Conservation (phyloP, 2,797 vertebrate species). For the Rallus crepitans region DNA sequence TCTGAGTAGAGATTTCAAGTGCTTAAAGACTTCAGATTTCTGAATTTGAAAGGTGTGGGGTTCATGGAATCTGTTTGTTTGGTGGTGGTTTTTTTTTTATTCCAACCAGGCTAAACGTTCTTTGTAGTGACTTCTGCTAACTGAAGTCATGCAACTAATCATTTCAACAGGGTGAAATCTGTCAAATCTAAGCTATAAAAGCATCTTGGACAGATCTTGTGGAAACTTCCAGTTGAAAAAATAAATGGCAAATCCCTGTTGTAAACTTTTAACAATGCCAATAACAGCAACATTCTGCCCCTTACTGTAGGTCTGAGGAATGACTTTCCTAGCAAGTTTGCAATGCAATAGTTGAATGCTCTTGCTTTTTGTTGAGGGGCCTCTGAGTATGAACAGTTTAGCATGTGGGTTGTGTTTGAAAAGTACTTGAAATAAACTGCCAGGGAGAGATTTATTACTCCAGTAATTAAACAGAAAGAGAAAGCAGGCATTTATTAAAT, state of each 20-base stretch:
- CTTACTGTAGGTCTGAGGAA: neutral
- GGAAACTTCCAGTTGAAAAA: constrained; percentile 40
- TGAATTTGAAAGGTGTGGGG: rapidly evolving
- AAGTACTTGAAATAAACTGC: neutral
- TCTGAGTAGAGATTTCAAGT: neutral
- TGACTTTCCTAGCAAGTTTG: neutral
- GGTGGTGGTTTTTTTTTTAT: neutral
- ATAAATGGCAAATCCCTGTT: neutral
- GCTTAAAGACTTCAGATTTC: neutral
- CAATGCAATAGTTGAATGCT: neutral
- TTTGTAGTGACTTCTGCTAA: neutral
- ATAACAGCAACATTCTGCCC: neutral
- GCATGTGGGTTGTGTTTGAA: neutral
- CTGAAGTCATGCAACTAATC: neutral
- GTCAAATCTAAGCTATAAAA: neutral
- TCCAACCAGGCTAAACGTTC: neutral
- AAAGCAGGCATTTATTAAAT: neutral
- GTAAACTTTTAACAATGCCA: neutral
- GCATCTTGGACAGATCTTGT: neutral
- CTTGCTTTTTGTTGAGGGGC: neutral
- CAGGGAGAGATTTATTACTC: neutral
- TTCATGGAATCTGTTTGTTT: rapidly evolving
- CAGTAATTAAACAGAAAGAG: neutral
- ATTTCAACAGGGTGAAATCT: constrained; percentile 11
- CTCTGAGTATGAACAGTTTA: neutral